Conservation (phyloP, 1,140 invertebrate genomes). For the Heterodera carotae region DNA sequence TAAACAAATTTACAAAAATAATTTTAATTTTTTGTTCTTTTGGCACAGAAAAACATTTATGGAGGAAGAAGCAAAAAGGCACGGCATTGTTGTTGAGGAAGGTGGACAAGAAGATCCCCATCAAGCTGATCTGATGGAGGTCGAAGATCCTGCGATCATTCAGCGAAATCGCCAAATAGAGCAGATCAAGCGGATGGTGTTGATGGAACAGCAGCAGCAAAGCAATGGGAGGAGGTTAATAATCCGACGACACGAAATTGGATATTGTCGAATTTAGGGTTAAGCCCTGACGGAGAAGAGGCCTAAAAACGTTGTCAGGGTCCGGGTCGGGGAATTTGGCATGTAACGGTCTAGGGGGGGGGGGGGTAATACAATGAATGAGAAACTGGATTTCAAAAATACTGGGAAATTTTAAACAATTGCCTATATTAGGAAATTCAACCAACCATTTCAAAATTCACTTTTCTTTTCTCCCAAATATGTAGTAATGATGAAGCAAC, state of each 20-base stretch:
- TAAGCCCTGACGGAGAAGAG: too few species aligned
- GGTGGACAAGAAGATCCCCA: too few species aligned
- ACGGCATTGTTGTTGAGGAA: slow-evolving; percentile 21
- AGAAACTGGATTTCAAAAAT: too few species aligned
- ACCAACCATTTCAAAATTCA: too few species aligned
- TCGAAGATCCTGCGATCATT: slow-evolving; percentile 39
- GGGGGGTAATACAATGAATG: too few species aligned
- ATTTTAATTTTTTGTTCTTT: background rate
- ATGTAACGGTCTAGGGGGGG: background rate
- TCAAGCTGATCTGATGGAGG: slow-evolving; percentile 32
- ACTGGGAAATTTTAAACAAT: slow-evolving; percentile 5
- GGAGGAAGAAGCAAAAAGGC: slow-evolving; percentile 30
- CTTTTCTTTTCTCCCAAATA: too few species aligned
- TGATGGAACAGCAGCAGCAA: slow-evolving; percentile 10
- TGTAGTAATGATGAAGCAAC: too few species aligned
- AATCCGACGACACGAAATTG: too few species aligned
- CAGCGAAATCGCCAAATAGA: slow-evolving; percentile 41
- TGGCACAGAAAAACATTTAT: slow-evolving; percentile 26
- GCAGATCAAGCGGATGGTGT: slow-evolving; percentile 36
- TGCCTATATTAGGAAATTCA: too few species aligned
- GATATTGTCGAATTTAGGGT: too few species aligned
- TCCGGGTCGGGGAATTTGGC: too few species aligned
- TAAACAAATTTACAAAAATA: background rate
- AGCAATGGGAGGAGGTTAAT: background rate
- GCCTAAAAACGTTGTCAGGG: too few species aligned